A percentile compares a stretch with the other conserved stretches of the same genome.
phyloP scores from a whole-genome alignment of 2,113 vertebrate genomes.

The Phaethon lepturus region DNA sequence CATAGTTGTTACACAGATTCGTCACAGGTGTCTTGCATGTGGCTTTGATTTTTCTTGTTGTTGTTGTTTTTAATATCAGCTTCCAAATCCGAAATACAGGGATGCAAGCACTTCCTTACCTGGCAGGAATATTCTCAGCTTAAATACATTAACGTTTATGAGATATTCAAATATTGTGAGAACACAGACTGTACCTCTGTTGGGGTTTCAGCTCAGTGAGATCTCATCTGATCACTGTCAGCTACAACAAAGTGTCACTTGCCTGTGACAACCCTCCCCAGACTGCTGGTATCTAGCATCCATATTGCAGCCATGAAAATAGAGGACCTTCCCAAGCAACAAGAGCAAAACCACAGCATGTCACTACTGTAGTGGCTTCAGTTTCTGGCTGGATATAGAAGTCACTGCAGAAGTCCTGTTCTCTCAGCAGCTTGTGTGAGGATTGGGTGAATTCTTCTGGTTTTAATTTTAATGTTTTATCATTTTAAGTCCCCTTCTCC shows the following conservation, averaged over 20 bases:
- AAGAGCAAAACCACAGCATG: neutral
- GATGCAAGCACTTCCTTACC: neutral
- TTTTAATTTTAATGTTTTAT: neutral
- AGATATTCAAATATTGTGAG: neutral
- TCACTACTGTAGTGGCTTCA: neutral
- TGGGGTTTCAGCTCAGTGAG: neutral
- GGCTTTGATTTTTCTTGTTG: neutral
- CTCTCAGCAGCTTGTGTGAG: accelerated
- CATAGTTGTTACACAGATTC: neutral
- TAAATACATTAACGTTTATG: neutral
- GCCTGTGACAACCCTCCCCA: neutral
- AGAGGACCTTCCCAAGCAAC: neutral
- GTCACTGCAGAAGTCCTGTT: neutral
- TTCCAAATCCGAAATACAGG: neutral
- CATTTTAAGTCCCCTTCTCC: neutral
- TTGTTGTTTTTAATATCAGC: neutral
- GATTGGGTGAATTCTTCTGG: accelerated
- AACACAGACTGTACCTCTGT: neutral
- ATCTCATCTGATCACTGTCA: neutral
- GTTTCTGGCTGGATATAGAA: neutral
- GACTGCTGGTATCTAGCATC: neutral
- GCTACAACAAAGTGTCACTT: neutral
- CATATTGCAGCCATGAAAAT: neutral
- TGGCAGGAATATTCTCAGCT: neutral
- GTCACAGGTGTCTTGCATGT: neutral